Evolutionary conservation across 2,888 invertebrate genomes (phyloP).

Genomic region (Cephus spinipes): DNA sequence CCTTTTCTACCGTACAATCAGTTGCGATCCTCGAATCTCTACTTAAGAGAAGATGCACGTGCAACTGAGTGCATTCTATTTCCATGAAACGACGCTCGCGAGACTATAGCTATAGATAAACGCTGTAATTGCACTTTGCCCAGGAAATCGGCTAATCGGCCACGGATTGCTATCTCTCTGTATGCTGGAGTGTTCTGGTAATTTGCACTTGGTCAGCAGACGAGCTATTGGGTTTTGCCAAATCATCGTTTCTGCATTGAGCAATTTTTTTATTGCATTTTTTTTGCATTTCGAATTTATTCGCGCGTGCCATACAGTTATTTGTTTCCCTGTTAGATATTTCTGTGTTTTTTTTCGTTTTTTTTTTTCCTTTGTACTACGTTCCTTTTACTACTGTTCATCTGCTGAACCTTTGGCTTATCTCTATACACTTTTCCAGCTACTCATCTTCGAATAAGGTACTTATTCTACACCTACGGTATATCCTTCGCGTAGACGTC

Average conservation of each 20-base stretch:
- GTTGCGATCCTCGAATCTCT: not conserved
- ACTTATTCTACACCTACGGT: not conserved
- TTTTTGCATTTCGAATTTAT: not conserved
- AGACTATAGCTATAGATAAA: not conserved
- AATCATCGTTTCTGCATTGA: not conserved
- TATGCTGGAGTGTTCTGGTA: not conserved
- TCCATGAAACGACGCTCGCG: not conserved
- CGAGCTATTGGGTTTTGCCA: not conserved
- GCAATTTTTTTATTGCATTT: not conserved
- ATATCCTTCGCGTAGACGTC: not conserved
- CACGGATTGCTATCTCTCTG: conserved; percentile 30
- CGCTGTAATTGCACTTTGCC: conserved; percentile 7
- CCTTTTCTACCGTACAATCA: not conserved
- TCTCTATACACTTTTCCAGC: not conserved
- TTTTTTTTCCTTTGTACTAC: not conserved
- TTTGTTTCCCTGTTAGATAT: not conserved
- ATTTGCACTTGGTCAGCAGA: conserved; percentile 42
- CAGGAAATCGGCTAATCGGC: conserved; percentile 43
- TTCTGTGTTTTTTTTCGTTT: not conserved
- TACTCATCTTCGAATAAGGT: not conserved
- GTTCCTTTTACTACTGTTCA: not conserved
- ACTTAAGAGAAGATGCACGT: not conserved
- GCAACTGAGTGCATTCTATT: not conserved
- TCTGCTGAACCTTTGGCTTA: not conserved
- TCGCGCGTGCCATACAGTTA: not conserved